phyloP scores from a whole-genome alignment of 2,113 vertebrate species.

The Bostrychus sinensis region DNA sequence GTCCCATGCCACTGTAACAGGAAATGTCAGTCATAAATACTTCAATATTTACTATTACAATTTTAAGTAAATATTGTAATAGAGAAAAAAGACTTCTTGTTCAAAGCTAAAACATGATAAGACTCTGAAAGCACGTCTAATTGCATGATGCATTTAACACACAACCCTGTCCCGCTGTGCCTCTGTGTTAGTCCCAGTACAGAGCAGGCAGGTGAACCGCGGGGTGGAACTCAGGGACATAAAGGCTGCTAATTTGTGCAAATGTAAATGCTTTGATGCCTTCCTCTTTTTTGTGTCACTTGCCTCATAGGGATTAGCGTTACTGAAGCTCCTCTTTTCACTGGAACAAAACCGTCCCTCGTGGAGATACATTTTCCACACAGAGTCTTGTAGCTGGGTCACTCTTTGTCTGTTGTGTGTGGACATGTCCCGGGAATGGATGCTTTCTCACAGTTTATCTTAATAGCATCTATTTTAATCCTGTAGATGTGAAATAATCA shows the following conservation, averaged over 20 bases:
- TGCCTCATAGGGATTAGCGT: constrained; percentile 32
- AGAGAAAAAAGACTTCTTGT: too few species aligned
- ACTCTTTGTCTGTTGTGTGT: constrained; percentile 29
- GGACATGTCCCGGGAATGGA: constrained; percentile 53
- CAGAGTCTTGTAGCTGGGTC: constrained; percentile 52
- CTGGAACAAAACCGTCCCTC: constrained; percentile 55
- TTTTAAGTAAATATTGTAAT: too few species aligned
- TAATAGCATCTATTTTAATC: constrained; percentile 59
- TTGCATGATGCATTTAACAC: neutral
- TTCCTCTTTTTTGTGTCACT: constrained; percentile 25
- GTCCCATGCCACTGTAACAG: too few species aligned
- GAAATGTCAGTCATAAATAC: too few species aligned
- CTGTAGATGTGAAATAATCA: constrained; percentile 37
- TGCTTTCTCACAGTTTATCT: constrained; percentile 59
- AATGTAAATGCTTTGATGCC: constrained; percentile 26
- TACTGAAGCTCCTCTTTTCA: constrained; percentile 45
- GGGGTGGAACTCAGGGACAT: constrained; percentile 1
- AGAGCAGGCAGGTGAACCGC: constrained; percentile 5
- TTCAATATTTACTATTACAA: too few species aligned
- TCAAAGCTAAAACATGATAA: too few species aligned
- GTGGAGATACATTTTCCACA: constrained; percentile 65
- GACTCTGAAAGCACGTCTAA: neutral
- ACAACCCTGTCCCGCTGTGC: neutral
- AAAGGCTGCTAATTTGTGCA: constrained; percentile 25
- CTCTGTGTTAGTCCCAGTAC: neutral